Conservation (phyloP, 2,888 invertebrate species). For the Venustoraphidia nigricollis region DNA sequence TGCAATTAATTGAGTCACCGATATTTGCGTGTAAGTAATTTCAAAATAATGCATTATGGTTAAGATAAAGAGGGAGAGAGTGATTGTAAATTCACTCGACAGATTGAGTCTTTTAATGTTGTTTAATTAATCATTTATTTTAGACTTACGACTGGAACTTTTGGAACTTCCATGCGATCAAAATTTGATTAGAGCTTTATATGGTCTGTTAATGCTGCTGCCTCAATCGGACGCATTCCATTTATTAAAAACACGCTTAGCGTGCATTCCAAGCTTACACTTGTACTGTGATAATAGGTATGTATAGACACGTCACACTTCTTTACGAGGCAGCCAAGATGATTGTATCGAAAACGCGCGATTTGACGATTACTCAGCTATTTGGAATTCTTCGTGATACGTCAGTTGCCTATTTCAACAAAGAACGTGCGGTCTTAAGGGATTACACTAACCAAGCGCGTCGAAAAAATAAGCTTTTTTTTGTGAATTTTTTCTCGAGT, state of each 20-base stretch:
- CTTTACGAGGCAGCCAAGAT: too few relatives aligned
- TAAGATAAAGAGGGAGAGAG: too few relatives aligned
- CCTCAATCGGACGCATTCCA: slow-evolving; percentile 97
- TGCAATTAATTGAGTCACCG: slow-evolving; percentile 96
- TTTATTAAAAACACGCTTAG: slow-evolving; percentile 62
- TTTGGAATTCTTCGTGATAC: too few relatives aligned
- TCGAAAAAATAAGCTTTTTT: too few relatives aligned
- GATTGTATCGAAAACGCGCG: too few relatives aligned
- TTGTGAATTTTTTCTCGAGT: too few relatives aligned
- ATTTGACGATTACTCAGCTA: too few relatives aligned
- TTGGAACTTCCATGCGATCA: slow-evolving; percentile 63
- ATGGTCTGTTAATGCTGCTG: slow-evolving; percentile 90
- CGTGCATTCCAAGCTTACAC: slow-evolving; percentile 56
- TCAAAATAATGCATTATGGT: neutral
- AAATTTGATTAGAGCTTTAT: slow-evolving; percentile 73
- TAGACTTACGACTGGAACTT: slow-evolving; percentile 85
- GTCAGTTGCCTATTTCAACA: too few relatives aligned
- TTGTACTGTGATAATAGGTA: slow-evolving; percentile 36
- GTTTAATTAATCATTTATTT: slow-evolving; percentile 12
- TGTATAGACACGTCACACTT: slow-evolving; percentile 16
- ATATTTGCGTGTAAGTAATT: slow-evolving; percentile 87
- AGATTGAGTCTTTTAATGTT: neutral
- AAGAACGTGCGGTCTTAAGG: too few relatives aligned
- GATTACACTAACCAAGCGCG: too few relatives aligned
- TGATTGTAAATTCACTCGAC: too few relatives aligned